Evolutionary conservation across 2,888 invertebrate species (phyloP).

Genomic region (Rhaphigaster nebulosa): DNA sequence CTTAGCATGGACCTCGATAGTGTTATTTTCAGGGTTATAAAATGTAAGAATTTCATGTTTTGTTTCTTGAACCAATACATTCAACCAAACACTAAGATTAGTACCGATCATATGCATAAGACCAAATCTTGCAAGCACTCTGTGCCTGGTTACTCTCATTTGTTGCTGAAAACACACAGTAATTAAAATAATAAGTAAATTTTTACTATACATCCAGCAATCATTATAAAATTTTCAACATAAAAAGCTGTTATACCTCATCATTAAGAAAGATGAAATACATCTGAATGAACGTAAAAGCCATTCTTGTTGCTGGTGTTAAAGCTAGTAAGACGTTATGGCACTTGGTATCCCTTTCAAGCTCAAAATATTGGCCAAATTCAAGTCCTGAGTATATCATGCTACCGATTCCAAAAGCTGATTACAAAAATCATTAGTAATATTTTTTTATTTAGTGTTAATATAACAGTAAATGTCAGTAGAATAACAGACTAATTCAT

Average conservation of each 20-base stretch:
- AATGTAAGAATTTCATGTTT: constrained; percentile 94
- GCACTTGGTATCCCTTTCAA: constrained; percentile 90
- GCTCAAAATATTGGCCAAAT: constrained; percentile 95
- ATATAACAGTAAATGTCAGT: neutral
- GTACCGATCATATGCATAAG: constrained; percentile 99
- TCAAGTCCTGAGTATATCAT: constrained; percentile 97
- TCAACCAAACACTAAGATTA: constrained; percentile 96
- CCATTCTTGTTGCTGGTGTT: constrained; percentile 92
- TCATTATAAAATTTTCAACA: neutral
- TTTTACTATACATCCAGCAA: neutral
- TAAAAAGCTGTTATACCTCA: constrained; percentile 76
- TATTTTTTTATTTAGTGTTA: neutral
- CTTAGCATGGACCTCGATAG: constrained; percentile 66
- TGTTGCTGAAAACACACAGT: constrained; percentile 72
- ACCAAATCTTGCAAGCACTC: constrained; percentile 92
- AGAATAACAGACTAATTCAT: constrained; percentile 67
- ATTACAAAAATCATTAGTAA: neutral
- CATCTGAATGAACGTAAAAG: constrained; percentile 97
- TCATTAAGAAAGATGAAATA: constrained; percentile 98
- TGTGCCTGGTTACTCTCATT: constrained; percentile 91
- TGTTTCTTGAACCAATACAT: constrained; percentile 94
- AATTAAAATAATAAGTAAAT: neutral
- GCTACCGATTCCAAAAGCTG: constrained; percentile 95
- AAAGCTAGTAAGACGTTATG: constrained; percentile 91
- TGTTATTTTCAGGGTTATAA: constrained; percentile 86